A percentile compares a stretch with the other conserved stretches of the same genome.
Conservation (phyloP, 2,797 vertebrate genomes). For the Takifugu ocellatus region DNA sequence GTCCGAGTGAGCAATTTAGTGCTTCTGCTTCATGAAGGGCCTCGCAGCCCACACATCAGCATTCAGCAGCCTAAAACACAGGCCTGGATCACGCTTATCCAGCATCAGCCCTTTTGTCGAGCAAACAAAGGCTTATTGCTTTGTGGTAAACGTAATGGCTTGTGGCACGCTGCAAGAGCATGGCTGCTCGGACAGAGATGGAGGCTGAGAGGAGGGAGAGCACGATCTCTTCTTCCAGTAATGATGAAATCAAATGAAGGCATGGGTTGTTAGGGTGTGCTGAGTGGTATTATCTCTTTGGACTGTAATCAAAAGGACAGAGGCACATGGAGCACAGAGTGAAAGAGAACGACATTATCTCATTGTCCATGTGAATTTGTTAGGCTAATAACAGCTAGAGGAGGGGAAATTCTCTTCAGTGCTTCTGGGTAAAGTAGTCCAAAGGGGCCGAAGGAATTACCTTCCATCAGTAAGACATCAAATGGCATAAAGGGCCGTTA, state of each 20-base stretch:
- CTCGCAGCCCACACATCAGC: slow-evolving; percentile 66
- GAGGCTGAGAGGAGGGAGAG: slow-evolving; percentile 31
- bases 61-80: slow-evolving; percentile 61
- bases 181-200: slow-evolving; percentile 42
- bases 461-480: slow-evolving; percentile 27
- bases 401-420: slow-evolving; percentile 31
- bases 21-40: slow-evolving; percentile 63
- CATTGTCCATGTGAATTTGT: slow-evolving; percentile 34
- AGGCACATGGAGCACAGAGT: slow-evolving; percentile 33
- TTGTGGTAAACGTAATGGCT: slow-evolving; percentile 66
- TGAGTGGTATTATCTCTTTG: slow-evolving; percentile 60
- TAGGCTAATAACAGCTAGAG: slow-evolving; percentile 44
- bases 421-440: slow-evolving; percentile 4
- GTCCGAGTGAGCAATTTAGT: slow-evolving; percentile 69
- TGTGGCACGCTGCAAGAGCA: slow-evolving; percentile 58
- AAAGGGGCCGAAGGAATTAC: slow-evolving; percentile 12
- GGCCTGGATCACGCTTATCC: slow-evolving; percentile 69
- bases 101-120: slow-evolving; percentile 70
- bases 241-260: slow-evolving; percentile 58
- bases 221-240: slow-evolving; percentile 54
- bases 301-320: slow-evolving; percentile 49
- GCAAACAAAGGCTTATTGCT: slow-evolving; percentile 66
- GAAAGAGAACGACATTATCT: slow-evolving; percentile 44
- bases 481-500: slow-evolving; percentile 23
- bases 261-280: slow-evolving; percentile 49